Evolutionary conservation across 2,797 vertebrate species (phyloP), one percentile per base, ranked within the genome.

Genomic region (Girardinus metallicus): DNA sequence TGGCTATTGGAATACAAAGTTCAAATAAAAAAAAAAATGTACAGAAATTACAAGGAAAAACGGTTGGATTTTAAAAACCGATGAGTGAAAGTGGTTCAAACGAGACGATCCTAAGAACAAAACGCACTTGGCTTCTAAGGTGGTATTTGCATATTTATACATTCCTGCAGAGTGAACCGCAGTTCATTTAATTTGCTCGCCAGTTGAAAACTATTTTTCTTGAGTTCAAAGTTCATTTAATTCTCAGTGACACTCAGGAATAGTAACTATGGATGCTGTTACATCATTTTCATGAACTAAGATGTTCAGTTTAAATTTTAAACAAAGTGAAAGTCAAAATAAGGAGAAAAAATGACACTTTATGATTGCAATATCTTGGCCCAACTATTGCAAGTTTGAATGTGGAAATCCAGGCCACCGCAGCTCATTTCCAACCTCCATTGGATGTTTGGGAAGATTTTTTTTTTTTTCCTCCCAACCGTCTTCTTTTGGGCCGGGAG

Each of bases 371-470:
- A 41, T 34, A 13, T 51, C 13, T 1, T 12, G 8, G 5, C 4
- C 47, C 18, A 36, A 74, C 34, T 21, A 7, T 12, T 34, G n/a
- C 5, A 21, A 29, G 13, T 36, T 10, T 29, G 53, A 57, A 41
- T 13, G 13, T 39, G 15, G 55, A 5, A 47, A 49, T 1, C 39
- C 26, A 74, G 46, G 41, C 55, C 39, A 60, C 18, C 31, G 15
- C 9, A 31, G n/a, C 26, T 62, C 26, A n/a, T 60, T 51, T 83
- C 39, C 53, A 51, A n/a, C 39, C 73, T 60, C 31, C 51, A 2
- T 39, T 15, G 18, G 29, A 31, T 44, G 75, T 74, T 36, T 71
- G 47, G 3, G 29, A 31, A 80, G 73, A 66, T 31, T 26, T 83
- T 23, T 31, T 31, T 13, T 26, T 26, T 16, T 43, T 43, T 47